Conservation (phyloP, 92 coral and sea anemone genomes). For the Phymanthus crucifer region DNA sequence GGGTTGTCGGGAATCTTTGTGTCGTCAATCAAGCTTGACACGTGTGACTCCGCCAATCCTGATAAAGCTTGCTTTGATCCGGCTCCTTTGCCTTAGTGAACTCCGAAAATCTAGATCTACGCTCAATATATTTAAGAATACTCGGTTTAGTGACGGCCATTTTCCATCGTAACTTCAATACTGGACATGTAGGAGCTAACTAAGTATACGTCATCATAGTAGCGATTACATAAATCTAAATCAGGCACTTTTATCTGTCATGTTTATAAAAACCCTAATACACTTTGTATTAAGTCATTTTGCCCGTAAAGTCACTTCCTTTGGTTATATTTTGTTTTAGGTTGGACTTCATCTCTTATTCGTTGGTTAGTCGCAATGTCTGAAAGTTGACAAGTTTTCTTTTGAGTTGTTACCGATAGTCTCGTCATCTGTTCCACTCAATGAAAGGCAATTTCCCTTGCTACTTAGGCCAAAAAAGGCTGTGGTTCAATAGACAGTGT, state of each 20-base stretch:
- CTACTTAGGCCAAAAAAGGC: neutral
- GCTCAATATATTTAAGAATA: neutral
- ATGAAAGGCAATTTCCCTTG: constrained; percentile 1
- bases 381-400: constrained; percentile 13
- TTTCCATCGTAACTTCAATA: no score
- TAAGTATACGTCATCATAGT: neutral
- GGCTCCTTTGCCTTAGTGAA: neutral
- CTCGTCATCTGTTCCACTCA: constrained; percentile 9
- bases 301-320: constrained; percentile 31
- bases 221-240: neutral
- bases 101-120: neutral
- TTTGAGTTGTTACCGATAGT: constrained; percentile 20
- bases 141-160: no score
- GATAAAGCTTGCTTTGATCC: neutral
- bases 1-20: constrained; percentile 13
- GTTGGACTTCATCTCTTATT: neutral
- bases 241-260: neutral
- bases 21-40: neutral
- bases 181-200: neutral
- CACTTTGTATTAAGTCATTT: neutral
- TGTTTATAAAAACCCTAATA: constrained; percentile 3
- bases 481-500: neutral
- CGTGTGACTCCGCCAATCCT: constrained; percentile 3
- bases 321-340: constrained; percentile 10
- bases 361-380: constrained; percentile 20